Base-by-base conservation (phyloP, 2,888 invertebrate species). In the Dinocampus coccinellae region DNA sequence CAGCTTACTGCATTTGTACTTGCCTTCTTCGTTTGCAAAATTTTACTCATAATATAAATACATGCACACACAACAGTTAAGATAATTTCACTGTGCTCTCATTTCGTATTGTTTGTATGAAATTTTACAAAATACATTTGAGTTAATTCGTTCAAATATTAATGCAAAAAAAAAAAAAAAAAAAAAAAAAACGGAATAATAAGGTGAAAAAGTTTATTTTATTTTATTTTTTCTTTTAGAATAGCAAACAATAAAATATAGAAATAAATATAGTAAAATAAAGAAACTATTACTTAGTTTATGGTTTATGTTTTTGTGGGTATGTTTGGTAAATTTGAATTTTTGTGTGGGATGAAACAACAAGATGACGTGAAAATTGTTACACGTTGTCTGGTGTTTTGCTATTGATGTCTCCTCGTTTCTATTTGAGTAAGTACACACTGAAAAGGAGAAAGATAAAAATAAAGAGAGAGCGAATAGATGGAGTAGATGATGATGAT, bases 351-450 rank as follows among this genome's bases (percentile, higher is more conserved):
- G 66, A 77, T 79, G 81, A n/a, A 80, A 75, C 75, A 76, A 80
- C 77, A 79, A 78, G 73, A 71, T 73, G 42, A 73, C 72, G 75
- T 71, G 75, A n/a, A 77, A 77, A 79, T 79, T 81, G 79, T 81
- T 77, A 78, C 76, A 72, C 63, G 57, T 57, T 26, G 57, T n/a
- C 63, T 26, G 75, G 74, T 77, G 76, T 78, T 76, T 81, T 80
- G 79, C 78, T n/a, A 13, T 70, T 47, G 47, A 64, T 58, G 52
- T 60, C 65, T 53, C 53, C 34, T 64, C n/a, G 58, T 60, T 58
- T 70, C 24, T 70, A 20, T 10, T 65, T 42, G 75, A 72, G 58
- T 72, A 29, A 57, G 47, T 69, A 67, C 69, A 52, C 65, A 65
- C 39, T n/a, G 39, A 39, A n/a, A 39, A 7, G 7, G 33, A 33